These are phyloP conservation scores for Maniola jurtina DNA, from an alignment of 1,140 invertebrate species.

Conservation along the genomic window DNA sequence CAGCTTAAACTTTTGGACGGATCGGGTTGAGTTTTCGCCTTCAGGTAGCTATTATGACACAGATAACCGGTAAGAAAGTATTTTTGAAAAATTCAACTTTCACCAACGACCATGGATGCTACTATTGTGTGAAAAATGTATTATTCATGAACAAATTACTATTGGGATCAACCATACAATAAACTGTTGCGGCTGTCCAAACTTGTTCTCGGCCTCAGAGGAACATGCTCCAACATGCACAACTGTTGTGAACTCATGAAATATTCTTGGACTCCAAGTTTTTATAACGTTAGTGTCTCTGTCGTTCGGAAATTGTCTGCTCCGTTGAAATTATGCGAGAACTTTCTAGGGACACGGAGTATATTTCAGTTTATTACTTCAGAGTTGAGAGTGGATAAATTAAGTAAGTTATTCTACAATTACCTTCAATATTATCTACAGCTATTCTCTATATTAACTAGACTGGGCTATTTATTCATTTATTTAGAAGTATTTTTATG, in stretches of 20 bases:
- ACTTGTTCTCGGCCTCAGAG: conserved; percentile 19
- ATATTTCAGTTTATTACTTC: conserved; percentile 2
- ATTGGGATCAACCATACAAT: conserved; percentile 28
- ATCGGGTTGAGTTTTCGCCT: no score
- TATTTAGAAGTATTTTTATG: no score
- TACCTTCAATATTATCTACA: background rate
- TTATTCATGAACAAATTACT: conserved; percentile 37
- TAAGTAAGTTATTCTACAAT: background rate
- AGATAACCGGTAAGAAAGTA: no score
- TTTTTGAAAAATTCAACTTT: background rate
- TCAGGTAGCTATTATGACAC: no score
- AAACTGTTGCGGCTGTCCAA: conserved; percentile 31
- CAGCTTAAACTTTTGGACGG: no score
- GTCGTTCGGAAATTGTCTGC: conserved; percentile 11
- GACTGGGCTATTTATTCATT: no score
- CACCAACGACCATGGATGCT: background rate
- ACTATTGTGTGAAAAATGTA: conserved; percentile 16
- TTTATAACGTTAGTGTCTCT: conserved; percentile 16
- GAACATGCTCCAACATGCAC: conserved; percentile 29
- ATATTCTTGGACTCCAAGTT: conserved; percentile 32
- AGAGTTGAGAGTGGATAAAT: background rate
- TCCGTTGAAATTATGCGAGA: conserved; percentile 9
- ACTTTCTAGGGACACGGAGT: background rate
- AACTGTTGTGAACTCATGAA: conserved; percentile 28
- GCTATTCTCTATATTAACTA: no score